A percentile compares a stretch with the other conserved stretches of the same genome.
phyloP scores from a whole-genome alignment of 2,797 vertebrate genomes.

The Onychomys torridus region DNA sequence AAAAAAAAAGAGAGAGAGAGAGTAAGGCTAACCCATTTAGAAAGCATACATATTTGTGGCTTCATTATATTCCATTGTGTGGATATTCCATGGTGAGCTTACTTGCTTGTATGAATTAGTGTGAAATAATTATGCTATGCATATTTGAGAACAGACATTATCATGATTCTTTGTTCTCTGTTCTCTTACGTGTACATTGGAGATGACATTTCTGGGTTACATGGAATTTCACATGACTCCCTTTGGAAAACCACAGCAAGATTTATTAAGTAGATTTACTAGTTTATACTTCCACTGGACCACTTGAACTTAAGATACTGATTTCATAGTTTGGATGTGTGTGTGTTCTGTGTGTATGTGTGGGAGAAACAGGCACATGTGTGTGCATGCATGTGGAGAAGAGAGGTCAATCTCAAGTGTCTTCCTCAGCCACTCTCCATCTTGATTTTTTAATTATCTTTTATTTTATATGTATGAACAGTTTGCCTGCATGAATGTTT shows the following conservation, averaged over 20 bases:
- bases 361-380: not conserved
- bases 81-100: not conserved
- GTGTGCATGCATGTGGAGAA: not conserved
- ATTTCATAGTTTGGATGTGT: not conserved
- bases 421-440: too few species aligned
- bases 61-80: not conserved
- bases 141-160: not conserved
- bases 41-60: not conserved
- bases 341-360: not conserved
- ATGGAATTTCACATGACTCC: not conserved
- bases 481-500: not conserved
- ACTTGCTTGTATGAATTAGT: not conserved
- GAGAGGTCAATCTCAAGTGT: not conserved
- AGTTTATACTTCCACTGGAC: not conserved
- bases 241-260: not conserved
- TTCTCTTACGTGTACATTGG: not conserved
- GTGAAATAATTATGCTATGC: not conserved
- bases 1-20: not conserved
- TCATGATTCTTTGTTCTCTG: not conserved
- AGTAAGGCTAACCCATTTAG: not conserved
- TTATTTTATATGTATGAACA: too few species aligned
- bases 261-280: not conserved
- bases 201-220: not conserved
- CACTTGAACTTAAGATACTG: not conserved
- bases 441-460: not conserved